phyloP scores from a whole-genome alignment of 1,140 invertebrate genomes.

The Anastrepha ludens region DNA sequence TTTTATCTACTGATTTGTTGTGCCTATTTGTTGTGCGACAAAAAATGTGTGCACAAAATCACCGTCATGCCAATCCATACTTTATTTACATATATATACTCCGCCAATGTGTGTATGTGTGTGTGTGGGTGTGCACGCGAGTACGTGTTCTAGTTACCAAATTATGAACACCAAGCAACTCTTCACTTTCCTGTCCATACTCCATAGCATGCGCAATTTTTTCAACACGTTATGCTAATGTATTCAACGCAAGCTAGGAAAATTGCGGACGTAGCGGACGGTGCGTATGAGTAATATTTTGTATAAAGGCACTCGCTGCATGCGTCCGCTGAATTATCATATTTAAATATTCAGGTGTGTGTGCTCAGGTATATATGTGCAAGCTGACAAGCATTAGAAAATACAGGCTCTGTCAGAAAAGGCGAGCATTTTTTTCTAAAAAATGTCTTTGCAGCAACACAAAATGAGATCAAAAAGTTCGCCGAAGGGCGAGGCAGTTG shows the following conservation, averaged over 20 bases:
- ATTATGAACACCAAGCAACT: neutral
- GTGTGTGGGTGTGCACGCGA: neutral
- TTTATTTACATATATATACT: too few species aligned
- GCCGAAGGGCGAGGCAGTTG: too few species aligned
- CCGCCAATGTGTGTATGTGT: too few species aligned
- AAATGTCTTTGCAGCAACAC: too few species aligned
- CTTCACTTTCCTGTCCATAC: neutral
- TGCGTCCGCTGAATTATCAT: too few species aligned
- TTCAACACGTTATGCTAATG: neutral
- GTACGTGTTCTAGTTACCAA: neutral
- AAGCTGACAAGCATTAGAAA: too few species aligned
- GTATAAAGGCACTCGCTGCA: neutral
- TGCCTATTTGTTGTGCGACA: neutral
- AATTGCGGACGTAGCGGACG: neutral
- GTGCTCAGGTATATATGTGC: too few species aligned
- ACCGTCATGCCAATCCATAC: neutral
- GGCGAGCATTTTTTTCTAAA: too few species aligned
- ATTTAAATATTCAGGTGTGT: too few species aligned
- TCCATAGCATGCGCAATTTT: conserved; percentile 5
- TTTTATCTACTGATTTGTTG: neutral
- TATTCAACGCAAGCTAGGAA: neutral
- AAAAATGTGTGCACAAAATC: neutral
- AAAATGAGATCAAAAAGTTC: too few species aligned
- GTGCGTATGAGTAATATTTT: conserved; percentile 30
- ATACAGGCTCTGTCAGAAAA: too few species aligned